Conservation (phyloP, 2,113 vertebrate species). For the Dromaius novaehollandiae region DNA sequence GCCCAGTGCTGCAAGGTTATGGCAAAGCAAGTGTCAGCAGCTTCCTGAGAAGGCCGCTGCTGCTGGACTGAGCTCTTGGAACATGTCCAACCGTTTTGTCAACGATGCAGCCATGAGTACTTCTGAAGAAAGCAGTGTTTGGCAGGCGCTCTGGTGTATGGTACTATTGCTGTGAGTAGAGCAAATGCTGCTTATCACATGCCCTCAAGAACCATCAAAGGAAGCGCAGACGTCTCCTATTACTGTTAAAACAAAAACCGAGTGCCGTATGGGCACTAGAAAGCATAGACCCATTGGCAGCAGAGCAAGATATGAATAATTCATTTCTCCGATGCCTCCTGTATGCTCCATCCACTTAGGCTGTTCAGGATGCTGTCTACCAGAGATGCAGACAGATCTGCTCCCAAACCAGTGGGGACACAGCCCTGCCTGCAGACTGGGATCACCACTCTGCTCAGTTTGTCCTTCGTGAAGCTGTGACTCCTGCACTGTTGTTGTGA, state of each 20-base stretch:
- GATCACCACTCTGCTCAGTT: not conserved
- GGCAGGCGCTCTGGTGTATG: not conserved
- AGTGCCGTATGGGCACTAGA: not conserved
- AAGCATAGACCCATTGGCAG: constrained; percentile 47
- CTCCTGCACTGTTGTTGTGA: not conserved
- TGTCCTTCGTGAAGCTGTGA: not conserved
- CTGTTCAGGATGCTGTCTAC: constrained; percentile 11
- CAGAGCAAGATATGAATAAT: constrained; percentile 50
- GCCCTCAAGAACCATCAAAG: constrained; percentile 18
- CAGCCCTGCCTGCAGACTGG: not conserved
- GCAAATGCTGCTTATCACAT: constrained; percentile 5
- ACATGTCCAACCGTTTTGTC: not conserved
- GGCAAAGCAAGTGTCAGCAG: constrained; percentile 15
- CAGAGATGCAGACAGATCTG: constrained; percentile 7
- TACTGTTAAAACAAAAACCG: constrained; percentile 52
- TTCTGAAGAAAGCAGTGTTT: constrained; percentile 35
- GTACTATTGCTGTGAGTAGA: not conserved
- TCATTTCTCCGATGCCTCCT: constrained; percentile 36
- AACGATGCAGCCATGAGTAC: not conserved
- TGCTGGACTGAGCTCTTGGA: not conserved
- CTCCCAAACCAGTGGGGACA: not conserved
- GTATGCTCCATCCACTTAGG: constrained; percentile 28
- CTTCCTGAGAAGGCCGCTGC: not conserved
- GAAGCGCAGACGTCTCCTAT: not conserved
- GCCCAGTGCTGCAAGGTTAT: not conserved